phyloP scores from a whole-genome alignment of 2,888 invertebrate genomes.

The Hydroisotoma schaefferi region DNA sequence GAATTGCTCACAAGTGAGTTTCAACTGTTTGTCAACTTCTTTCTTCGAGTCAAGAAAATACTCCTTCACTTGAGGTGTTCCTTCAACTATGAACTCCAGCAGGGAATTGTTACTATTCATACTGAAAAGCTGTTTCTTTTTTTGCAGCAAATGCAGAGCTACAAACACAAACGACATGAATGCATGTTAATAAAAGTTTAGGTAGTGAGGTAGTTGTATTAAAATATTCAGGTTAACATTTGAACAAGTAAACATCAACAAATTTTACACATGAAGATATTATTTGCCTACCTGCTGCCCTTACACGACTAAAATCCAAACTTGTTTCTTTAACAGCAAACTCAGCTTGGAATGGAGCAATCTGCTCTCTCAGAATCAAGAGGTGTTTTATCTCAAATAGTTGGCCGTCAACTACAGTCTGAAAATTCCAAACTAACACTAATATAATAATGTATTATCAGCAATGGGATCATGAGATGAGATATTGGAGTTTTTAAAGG shows the following conservation, averaged over 20 bases:
- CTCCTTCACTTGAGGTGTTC: constrained; percentile 89
- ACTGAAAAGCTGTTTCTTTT: constrained; percentile 80
- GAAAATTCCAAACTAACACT: too few species aligned
- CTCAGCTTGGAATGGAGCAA: constrained; percentile 95
- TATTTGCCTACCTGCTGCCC: constrained; percentile 64
- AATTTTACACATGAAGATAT: neutral
- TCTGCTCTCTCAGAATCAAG: constrained; percentile 93
- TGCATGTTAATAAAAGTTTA: neutral
- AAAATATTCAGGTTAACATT: constrained; percentile 5
- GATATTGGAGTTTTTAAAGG: constrained; percentile 18
- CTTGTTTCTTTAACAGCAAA: constrained; percentile 88
- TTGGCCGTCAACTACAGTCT: constrained; percentile 83
- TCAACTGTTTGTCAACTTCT: constrained; percentile 90
- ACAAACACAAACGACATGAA: constrained; percentile 33
- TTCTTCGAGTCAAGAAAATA: constrained; percentile 90
- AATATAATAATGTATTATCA: too few species aligned
- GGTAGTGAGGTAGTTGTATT: neutral
- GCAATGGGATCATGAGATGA: constrained; percentile 12
- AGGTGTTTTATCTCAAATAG: constrained; percentile 98
- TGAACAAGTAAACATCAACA: too few species aligned
- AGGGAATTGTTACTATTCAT: constrained; percentile 84
- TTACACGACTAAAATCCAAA: constrained; percentile 89
- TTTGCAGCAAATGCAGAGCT: constrained; percentile 59
- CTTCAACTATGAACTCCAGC: constrained; percentile 85
- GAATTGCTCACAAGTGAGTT: constrained; percentile 81